These are phyloP conservation scores for Drosophila monieri DNA, from an alignment of 2,888 invertebrate species.

Conservation along the genomic window DNA sequence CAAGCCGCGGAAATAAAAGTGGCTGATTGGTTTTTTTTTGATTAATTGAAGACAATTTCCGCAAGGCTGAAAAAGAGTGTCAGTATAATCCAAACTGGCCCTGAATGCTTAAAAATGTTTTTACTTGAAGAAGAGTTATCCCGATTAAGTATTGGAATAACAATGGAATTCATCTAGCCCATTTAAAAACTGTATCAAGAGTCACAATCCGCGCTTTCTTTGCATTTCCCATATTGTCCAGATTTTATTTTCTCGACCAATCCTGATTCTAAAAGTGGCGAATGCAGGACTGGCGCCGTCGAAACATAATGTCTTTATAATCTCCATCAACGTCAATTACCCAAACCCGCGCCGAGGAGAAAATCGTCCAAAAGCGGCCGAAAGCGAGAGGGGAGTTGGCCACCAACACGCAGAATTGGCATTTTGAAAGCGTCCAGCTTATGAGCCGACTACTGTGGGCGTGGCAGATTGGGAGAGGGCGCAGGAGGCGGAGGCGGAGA, in stretches of 20 bases:
- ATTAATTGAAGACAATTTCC: no score
- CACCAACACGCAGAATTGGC: slow-evolving; percentile 51
- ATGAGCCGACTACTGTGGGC: slow-evolving; percentile 7
- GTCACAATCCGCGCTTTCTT: not conserved
- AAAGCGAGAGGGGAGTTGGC: not conserved
- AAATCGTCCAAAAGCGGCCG: not conserved
- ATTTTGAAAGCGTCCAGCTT: slow-evolving; percentile 42
- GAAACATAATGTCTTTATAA: slow-evolving; percentile 54
- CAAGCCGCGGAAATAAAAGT: no score
- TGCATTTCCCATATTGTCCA: not conserved
- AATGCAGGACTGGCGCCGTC: not conserved
- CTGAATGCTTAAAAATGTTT: no score
- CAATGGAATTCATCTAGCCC: not conserved
- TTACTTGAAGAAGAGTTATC: no score
- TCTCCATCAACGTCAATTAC: slow-evolving; percentile 75
- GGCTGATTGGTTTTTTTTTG: no score
- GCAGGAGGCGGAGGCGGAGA: slow-evolving; percentile 18
- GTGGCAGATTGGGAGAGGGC: not conserved
- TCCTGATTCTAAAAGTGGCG: slow-evolving; percentile 1
- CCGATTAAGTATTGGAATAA: no score
- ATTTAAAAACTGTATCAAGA: not conserved
- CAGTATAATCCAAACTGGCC: no score
- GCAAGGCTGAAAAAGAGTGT: no score
- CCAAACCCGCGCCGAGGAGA: slow-evolving; percentile 55
- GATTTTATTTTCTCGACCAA: not conserved